Evolutionary conservation across 2,797 vertebrate genomes (phyloP).

Genomic region (Coilia nasus): DNA sequence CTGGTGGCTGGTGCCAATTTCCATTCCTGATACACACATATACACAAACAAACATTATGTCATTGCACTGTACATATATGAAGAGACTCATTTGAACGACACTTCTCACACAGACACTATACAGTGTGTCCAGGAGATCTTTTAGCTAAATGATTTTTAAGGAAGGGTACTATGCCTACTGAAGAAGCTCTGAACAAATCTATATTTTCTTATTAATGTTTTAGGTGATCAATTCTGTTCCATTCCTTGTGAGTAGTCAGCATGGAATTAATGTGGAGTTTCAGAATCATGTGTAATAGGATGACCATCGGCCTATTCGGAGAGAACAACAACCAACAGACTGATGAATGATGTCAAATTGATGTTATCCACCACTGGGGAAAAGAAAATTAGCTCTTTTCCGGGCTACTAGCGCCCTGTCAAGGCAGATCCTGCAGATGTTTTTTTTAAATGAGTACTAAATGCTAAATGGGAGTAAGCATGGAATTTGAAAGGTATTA

Average conservation of each 20-base stretch:
- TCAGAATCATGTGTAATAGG: background rate
- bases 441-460: no score
- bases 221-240: no score
- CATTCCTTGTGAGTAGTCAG: background rate
- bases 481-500: background rate
- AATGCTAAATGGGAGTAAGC: background rate
- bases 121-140: background rate
- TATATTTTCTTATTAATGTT: no score
- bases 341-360: background rate
- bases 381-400: background rate
- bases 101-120: background rate
- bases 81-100: background rate
- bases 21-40: slow-evolving; percentile 27
- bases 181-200: no score
- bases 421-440: background rate
- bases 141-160: no score
- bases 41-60: slow-evolving; percentile 39
- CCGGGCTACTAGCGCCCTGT: no score
- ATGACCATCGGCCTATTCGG: background rate
- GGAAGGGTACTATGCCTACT: no score
- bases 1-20: no score
- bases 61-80: no score
- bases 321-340: background rate
- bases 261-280: background rate
- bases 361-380: background rate